A percentile compares a stretch with the other conserved stretches of the same genome.
phyloP scores from a whole-genome alignment of 2,888 invertebrate genomes.

The Athalia rosae region DNA sequence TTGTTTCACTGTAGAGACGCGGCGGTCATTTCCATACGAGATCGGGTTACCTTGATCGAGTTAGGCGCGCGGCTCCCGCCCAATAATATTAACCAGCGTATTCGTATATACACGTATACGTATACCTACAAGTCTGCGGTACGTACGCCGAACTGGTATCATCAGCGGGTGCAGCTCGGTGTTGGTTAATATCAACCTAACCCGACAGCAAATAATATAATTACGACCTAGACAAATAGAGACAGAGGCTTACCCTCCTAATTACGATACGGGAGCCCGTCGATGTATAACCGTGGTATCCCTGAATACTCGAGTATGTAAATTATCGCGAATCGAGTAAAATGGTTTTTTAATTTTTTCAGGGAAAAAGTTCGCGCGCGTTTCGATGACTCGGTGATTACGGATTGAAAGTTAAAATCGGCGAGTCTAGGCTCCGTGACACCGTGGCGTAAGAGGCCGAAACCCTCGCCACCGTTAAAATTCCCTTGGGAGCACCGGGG shows the following conservation, averaged over 20 bases:
- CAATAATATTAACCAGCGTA: constrained; percentile 35
- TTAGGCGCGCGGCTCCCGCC: constrained; percentile 57
- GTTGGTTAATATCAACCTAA: constrained; percentile 39
- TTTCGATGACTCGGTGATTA: constrained; percentile 1
- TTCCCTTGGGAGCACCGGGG: constrained; percentile 55
- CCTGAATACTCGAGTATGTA: too few species aligned
- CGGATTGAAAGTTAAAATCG: neutral
- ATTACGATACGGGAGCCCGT: neutral
- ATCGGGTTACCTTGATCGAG: constrained; percentile 73
- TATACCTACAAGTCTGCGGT: neutral
- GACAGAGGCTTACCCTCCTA: neutral
- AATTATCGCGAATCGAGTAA: too few species aligned
- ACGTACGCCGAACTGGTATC: neutral
- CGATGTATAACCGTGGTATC: too few species aligned
- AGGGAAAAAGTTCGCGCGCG: neutral
- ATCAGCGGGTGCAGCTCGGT: neutral
- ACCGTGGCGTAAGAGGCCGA: constrained; percentile 37
- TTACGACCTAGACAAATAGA: constrained; percentile 24
- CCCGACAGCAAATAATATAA: constrained; percentile 28
- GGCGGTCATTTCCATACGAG: constrained; percentile 69
- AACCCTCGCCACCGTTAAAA: constrained; percentile 56
- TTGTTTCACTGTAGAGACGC: constrained; percentile 63
- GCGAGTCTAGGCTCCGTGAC: constrained; percentile 30
- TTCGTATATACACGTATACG: constrained; percentile 9
- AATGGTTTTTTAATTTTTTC: too few species aligned